A percentile compares a stretch with the other conserved stretches of the same genome.
phyloP scores from a whole-genome alignment of 2,888 invertebrate species.

The Onthophagus sagittarius region DNA sequence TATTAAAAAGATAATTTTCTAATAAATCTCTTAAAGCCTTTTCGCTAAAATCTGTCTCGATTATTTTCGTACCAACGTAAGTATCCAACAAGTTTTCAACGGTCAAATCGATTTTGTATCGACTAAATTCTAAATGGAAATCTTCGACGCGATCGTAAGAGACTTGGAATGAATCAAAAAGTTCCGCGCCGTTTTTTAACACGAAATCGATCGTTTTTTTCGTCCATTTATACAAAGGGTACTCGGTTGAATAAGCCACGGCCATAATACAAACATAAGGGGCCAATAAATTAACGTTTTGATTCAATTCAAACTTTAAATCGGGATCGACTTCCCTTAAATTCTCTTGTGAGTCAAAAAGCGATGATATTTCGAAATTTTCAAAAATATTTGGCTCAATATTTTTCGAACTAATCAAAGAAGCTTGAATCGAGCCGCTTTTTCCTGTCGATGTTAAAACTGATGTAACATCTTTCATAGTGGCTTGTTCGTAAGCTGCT shows the following conservation, averaged over 20 bases:
- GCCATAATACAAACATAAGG: slow-evolving; percentile 59
- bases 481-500: no score
- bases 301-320: no score
- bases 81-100: slow-evolving; percentile 28
- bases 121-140: slow-evolving; percentile 27
- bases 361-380: no score
- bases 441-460: no score
- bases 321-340: no score
- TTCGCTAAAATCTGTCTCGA: no score
- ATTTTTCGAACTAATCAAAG: no score
- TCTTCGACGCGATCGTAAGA: slow-evolving; percentile 28
- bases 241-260: slow-evolving; percentile 58
- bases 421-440: no score
- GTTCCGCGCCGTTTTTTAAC: slow-evolving; percentile 50
- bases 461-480: no score
- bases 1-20: slow-evolving; percentile 48
- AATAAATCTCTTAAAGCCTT: slow-evolving; percentile 40
- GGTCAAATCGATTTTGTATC: slow-evolving; percentile 22
- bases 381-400: no score
- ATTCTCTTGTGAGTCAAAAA: no score
- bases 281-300: slow-evolving; percentile 38
- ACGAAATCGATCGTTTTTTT: slow-evolving; percentile 57
- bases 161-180: slow-evolving; percentile 47
- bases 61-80: slow-evolving; percentile 26
- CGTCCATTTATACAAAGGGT: slow-evolving; percentile 57